A percentile compares a stretch with the other conserved stretches of the same genome.
Conservation (phyloP, 2,797 vertebrate species). For the Limosa lapponica region DNA sequence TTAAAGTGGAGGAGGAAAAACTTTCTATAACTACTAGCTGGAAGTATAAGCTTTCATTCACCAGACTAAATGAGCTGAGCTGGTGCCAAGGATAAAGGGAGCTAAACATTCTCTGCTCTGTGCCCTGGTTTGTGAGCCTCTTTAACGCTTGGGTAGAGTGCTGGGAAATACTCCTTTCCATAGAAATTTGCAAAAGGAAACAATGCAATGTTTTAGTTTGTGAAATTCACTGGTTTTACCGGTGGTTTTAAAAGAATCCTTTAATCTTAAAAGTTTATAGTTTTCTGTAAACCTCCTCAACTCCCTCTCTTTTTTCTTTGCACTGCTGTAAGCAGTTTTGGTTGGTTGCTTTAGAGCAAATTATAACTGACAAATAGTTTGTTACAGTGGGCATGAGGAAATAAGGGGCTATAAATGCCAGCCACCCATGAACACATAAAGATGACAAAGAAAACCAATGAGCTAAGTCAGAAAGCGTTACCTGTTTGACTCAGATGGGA, state of each 20-base stretch:
- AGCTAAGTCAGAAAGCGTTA: not conserved
- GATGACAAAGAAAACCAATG: not conserved
- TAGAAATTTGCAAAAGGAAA: not conserved
- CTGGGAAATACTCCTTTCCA: not conserved
- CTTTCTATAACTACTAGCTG: not conserved
- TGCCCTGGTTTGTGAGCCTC: not conserved
- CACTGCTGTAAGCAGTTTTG: not conserved
- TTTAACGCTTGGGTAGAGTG: not conserved
- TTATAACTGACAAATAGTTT: not conserved
- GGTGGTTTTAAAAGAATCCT: not conserved
- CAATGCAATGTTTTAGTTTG: not conserved
- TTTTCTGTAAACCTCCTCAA: not conserved
- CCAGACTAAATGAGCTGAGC: not conserved
- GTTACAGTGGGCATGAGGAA: not conserved
- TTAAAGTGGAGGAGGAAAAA: not conserved
- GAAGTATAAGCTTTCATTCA: not conserved
- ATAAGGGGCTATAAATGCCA: not conserved
- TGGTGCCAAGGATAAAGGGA: not conserved
- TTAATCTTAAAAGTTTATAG: not conserved
- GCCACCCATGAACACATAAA: not conserved
- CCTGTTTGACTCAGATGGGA: not conserved
- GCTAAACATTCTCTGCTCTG: accelerated
- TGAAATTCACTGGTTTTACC: not conserved
- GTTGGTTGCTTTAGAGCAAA: not conserved
- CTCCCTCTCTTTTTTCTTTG: not conserved